Evolutionary conservation across 2,888 invertebrate species (phyloP), one percentile per base, ranked within the genome.

Genomic region (Sicus ferrugineus): DNA sequence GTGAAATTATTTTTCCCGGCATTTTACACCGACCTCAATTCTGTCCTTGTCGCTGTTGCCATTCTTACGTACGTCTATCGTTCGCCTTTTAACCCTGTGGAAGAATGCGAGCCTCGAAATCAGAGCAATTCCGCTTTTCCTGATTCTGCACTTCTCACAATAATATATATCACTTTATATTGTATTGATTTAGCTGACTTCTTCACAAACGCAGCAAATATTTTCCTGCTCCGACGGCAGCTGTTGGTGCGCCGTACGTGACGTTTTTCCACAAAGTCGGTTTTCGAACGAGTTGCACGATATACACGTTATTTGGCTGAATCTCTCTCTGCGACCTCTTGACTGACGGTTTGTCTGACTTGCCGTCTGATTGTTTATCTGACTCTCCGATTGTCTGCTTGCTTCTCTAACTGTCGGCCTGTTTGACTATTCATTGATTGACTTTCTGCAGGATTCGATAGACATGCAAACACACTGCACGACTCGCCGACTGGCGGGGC

Each of bases 171-270:
- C 11, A 48, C 67, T 14, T 62, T 68, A 68, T 42, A 62, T 68
- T 59, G 52, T 62, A 68, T 62, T 68, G 68, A 68, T 68, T 68
- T 68, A 62, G 34, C 62, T 54, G 61, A 68, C 68, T 52, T 62
- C 19, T 42, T 38, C 42, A 30, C 28, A 68, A 62, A 68, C 31
- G 30, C 62, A 52, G 62, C 34, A 34, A 42, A 61, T 48, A 21
- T 19, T 66, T 66, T 11, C 48, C 59, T 46, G 54, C 42, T 26
- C 48, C 31, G 46, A 19, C 30, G 21, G 42, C 68, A 54, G 62
- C n/a, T n/a, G n/a, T n/a, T n/a, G n/a, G n/a, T n/a, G 52, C 50
- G 54, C 19, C 42, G 68, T 52, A 68, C 68, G 68, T 68, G 68
- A 68, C 46, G 54, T 26, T 68, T 34, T 68, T 56, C 26, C 31